Conservation (phyloP, 2,797 vertebrate species). For the Psittacula echo region DNA sequence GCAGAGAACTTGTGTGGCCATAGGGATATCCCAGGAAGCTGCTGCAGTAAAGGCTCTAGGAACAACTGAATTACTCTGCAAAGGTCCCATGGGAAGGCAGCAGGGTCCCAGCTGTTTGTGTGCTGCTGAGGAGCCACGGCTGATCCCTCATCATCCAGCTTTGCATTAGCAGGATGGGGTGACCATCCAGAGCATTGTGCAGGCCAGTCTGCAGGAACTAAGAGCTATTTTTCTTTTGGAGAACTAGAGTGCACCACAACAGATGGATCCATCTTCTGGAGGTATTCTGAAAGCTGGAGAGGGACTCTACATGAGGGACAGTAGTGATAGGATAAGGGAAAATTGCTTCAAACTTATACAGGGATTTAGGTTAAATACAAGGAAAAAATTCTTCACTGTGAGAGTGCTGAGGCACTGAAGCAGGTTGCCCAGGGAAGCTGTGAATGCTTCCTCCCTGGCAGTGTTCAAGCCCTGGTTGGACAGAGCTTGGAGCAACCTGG, state of each 20-base stretch:
- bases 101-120: not conserved
- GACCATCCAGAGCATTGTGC: not conserved
- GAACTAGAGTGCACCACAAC: not conserved
- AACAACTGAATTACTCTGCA: not conserved
- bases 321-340: not conserved
- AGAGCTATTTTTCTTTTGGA: not conserved
- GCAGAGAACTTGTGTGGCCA: not conserved
- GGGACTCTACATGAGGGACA: not conserved
- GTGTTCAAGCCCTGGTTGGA: not conserved
- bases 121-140: not conserved
- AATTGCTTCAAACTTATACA: not conserved
- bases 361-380: not conserved
- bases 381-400: not conserved
- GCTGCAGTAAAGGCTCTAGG: not conserved
- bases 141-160: accelerated
- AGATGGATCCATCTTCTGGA: not conserved
- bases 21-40: not conserved
- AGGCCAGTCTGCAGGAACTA: not conserved
- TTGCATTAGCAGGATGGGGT: not conserved
- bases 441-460: not conserved
- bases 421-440: not conserved
- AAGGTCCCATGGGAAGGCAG: not conserved
- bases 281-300: not conserved
- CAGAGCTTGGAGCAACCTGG: not conserved
- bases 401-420: not conserved